phyloP scores from a whole-genome alignment of 2,113 vertebrate genomes.

The Hippotragus niger region DNA sequence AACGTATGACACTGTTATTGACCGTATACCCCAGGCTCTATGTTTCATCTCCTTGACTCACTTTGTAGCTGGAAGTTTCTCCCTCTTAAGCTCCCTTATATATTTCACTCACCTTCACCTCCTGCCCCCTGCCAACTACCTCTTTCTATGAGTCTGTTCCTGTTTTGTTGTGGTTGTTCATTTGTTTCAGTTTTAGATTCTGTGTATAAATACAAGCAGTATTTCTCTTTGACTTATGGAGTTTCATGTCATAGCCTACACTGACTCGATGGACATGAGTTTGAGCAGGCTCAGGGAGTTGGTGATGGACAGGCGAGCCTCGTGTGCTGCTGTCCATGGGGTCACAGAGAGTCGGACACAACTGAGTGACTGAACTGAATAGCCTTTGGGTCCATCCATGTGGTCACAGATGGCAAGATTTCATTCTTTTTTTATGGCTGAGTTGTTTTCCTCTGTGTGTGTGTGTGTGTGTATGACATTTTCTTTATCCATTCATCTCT shows the following conservation, averaged over 20 bases:
- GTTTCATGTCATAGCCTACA: neutral
- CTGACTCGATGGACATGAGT: neutral
- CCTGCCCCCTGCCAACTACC: neutral
- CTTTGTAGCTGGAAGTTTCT: neutral
- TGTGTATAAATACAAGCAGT: neutral
- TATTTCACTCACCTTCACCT: neutral
- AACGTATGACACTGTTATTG: fast-evolving
- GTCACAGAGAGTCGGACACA: neutral
- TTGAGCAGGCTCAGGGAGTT: neutral
- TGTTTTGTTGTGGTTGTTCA: neutral
- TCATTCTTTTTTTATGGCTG: neutral
- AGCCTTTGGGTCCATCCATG: neutral
- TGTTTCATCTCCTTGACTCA: neutral
- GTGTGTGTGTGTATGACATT: neutral
- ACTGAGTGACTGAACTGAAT: neutral
- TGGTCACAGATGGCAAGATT: neutral
- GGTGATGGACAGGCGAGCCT: neutral
- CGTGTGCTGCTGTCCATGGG: neutral
- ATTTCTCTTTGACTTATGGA: neutral
- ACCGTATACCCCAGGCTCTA: fast-evolving
- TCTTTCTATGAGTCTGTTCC: too few species aligned
- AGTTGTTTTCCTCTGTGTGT: neutral
- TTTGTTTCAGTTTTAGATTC: neutral
- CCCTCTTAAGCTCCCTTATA: neutral
- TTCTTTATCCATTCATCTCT: neutral